Conservation (phyloP, 2,113 vertebrate species). For the Atlantisia rogersi region DNA sequence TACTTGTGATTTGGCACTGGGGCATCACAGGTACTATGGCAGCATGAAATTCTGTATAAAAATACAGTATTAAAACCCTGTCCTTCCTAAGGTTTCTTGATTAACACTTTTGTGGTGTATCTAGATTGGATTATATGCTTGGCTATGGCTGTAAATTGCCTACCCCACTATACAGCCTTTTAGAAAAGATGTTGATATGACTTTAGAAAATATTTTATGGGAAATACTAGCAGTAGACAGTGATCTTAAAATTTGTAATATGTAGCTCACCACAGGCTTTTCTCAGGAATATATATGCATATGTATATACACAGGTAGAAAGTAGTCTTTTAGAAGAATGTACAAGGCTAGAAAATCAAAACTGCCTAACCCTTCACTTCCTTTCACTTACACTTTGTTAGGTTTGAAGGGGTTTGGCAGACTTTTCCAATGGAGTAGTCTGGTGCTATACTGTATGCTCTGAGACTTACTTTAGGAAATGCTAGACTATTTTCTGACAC, state of each 20-base stretch:
- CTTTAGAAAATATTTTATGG: neutral
- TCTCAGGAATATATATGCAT: neutral
- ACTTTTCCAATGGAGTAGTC: neutral
- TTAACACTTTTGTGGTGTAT: neutral
- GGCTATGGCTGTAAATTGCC: neutral
- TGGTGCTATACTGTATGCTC: neutral
- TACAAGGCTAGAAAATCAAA: neutral
- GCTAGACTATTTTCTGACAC: neutral
- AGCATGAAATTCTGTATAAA: neutral
- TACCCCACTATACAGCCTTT: neutral
- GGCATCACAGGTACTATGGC: neutral
- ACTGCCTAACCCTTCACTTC: neutral
- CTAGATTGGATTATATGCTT: neutral
- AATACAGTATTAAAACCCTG: neutral
- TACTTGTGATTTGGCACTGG: neutral
- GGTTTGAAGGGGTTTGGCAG: neutral
- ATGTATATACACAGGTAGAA: neutral
- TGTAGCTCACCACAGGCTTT: neutral
- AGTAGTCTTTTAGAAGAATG: neutral
- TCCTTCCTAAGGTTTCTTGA: neutral
- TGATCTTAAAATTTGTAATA: neutral
- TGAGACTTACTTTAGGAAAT: constrained; percentile 3
- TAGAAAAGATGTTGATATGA: neutral
- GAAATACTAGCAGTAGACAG: neutral
- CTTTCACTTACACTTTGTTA: neutral